Percentiles rank a stretch among this genome's conserved stretches.
Evolutionary conservation across 1,140 invertebrate species (phyloP).

Genomic region (Megalonaias nervosa): DNA sequence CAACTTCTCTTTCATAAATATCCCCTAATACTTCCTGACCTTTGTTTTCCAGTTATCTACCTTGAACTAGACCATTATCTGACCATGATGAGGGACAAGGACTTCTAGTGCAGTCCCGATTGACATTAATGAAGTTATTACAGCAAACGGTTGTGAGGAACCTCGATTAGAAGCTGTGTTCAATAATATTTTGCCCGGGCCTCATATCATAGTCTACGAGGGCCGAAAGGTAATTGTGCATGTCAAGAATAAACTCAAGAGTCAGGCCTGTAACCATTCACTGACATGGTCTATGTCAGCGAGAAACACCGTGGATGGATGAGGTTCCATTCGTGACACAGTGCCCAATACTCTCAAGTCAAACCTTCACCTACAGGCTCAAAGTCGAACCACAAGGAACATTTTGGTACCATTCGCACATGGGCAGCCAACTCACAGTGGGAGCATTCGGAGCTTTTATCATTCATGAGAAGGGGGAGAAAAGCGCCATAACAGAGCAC

Average conservation of each 20-base stretch:
- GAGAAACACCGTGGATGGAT: conserved; percentile 88
- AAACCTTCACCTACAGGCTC: conserved; percentile 83
- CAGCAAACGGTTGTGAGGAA: conserved; percentile 42
- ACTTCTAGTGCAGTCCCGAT: conserved; percentile 9
- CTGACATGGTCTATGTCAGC: conserved; percentile 88
- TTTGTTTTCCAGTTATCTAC: background rate
- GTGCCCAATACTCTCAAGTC: conserved; percentile 88
- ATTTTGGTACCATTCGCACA: conserved; percentile 46
- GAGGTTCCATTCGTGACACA: conserved; percentile 93
- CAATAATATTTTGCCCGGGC: conserved; percentile 50
- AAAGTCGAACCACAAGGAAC: conserved; percentile 34
- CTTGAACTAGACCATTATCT: conserved; percentile 12
- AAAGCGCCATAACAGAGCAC: conserved; percentile 34
- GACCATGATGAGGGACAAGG: conserved; percentile 20
- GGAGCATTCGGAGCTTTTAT: conserved; percentile 45
- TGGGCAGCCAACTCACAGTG: conserved; percentile 35
- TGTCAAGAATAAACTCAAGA: conserved; percentile 85
- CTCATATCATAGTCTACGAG: conserved; percentile 81
- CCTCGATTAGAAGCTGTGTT: conserved; percentile 32
- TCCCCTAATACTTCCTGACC: no score
- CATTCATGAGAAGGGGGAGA: conserved; percentile 26
- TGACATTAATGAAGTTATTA: conserved; percentile 34
- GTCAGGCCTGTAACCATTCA: conserved; percentile 86
- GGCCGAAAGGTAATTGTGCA: conserved; percentile 89
- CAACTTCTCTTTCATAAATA: no score